Base-by-base conservation (phyloP, 2,888 invertebrate genomes). In the Diaperis boleti region DNA sequence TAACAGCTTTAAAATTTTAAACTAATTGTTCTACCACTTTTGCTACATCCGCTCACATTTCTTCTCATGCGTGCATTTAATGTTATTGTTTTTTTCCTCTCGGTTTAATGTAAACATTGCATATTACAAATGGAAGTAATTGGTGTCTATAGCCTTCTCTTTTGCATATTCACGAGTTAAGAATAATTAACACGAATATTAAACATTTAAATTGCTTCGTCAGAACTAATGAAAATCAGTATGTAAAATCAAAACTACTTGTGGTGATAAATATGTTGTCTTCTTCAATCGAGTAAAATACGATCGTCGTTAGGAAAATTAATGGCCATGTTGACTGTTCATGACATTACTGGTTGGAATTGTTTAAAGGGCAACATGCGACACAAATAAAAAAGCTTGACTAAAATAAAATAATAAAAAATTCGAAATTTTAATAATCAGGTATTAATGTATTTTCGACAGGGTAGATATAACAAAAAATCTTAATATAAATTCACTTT, bases 1-100 rank as follows among this genome's bases (percentile, higher is more conserved):
- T 77, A 71, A 73, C 68, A 68, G 70, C 72, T 71, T 72, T 72
- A 69, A 75, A 75, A 73, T 68, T 71, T 65, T 72, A 71, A 74
- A 72, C 71, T 67, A 70, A 67, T 68, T 68, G 59, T 72, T 73
- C 71, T 70, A 71, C 69, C 64, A 73, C 71, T 71, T 70, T 69
- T 65, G 68, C 61, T 69, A 64, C 62, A 70, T 73, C 70, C 70
- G 60, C 52, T 57, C 45, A 29, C 52, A 56, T 54, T 55, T 41
- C 50, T 56, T 56, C 55, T 55, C 56, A 45, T 31, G 56, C 56
- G 45, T 44, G 44, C 33, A 56, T 64, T 62, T 55, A 55, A 29
- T 47, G 35, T 59, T 59, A 33, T 59, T 49, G 18, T 59, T 49
- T 42, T 42, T 20, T 17, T 15, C 15, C 13, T 26, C n/a, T n/a